Conservation (phyloP, 2,888 invertebrate species). For the Drosophila picticornis region DNA sequence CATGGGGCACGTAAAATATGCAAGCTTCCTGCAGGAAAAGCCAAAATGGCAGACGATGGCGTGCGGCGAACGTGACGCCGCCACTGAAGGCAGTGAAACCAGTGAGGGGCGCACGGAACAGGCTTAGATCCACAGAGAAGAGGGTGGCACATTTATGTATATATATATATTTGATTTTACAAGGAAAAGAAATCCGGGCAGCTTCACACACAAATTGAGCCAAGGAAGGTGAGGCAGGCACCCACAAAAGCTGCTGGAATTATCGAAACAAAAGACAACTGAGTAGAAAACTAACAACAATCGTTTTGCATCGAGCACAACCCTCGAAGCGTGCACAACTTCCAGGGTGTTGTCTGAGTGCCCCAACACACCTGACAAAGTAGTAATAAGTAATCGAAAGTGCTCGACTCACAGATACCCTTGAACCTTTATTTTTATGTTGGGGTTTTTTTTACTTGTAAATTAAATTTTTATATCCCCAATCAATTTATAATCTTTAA, state of each 20-base stretch:
- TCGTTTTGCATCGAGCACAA: slow-evolving; percentile 30
- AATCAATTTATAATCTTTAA: neutral
- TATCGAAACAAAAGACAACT: slow-evolving; percentile 27
- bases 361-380: slow-evolving; percentile 15
- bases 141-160: slow-evolving; percentile 32
- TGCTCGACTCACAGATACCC: neutral
- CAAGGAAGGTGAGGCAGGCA: slow-evolving; percentile 21
- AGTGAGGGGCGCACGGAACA: slow-evolving; percentile 21
- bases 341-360: slow-evolving; percentile 62
- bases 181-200: slow-evolving; percentile 6
- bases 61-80: slow-evolving; percentile 57
- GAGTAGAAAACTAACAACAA: slow-evolving; percentile 20
- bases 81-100: slow-evolving; percentile 52
- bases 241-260: slow-evolving; percentile 8
- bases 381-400: neutral
- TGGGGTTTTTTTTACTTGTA: neutral
- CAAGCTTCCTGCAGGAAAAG: slow-evolving; percentile 78
- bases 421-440: neutral
- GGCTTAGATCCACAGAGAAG: slow-evolving; percentile 20
- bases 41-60: slow-evolving; percentile 65
- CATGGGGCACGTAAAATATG: slow-evolving; percentile 70
- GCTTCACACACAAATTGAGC: slow-evolving; percentile 4
- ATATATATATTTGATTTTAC: slow-evolving; percentile 13
- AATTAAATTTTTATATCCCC: neutral
- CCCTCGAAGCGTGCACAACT: slow-evolving; percentile 44